Evolutionary conservation across 2,797 vertebrate species (phyloP).

Genomic region (Sorex maritimensis): DNA sequence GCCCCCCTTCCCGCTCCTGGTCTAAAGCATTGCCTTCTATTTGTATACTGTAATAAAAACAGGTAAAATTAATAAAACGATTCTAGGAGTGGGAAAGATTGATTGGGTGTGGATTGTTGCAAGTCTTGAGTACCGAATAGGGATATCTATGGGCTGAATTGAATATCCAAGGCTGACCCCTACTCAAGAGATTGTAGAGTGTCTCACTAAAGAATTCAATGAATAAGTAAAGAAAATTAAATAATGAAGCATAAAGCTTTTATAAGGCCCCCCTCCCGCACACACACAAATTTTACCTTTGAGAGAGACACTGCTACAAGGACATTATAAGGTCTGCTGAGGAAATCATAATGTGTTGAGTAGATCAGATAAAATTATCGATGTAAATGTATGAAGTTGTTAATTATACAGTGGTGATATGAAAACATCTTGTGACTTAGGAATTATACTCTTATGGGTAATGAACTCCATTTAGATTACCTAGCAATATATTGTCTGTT

Average conservation of each 20-base stretch:
- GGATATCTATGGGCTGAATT: not conserved
- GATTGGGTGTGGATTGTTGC: not conserved
- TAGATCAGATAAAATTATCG: not conserved
- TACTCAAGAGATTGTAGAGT: not conserved
- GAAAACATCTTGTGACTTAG: not conserved
- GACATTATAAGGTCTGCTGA: not conserved
- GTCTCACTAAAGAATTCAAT: not conserved
- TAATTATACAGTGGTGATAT: not conserved
- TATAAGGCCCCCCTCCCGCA: not conserved
- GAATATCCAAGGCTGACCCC: not conserved
- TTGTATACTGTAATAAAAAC: not conserved
- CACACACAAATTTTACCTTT: not conserved
- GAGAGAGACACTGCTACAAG: not conserved
- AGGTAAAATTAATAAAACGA: not conserved
- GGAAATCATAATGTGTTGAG: not conserved
- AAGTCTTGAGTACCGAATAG: not conserved
- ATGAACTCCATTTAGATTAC: slow-evolving; percentile 1
- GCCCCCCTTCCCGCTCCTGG: not conserved
- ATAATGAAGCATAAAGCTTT: not conserved
- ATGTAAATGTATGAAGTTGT: not conserved
- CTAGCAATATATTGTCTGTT: not conserved
- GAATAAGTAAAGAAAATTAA: not conserved
- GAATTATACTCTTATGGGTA: not conserved
- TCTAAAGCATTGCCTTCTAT: not conserved
- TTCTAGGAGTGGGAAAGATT: not conserved